Evolutionary conservation across 1,140 invertebrate species (phyloP).

Genomic region (Drosophila bocki): DNA sequence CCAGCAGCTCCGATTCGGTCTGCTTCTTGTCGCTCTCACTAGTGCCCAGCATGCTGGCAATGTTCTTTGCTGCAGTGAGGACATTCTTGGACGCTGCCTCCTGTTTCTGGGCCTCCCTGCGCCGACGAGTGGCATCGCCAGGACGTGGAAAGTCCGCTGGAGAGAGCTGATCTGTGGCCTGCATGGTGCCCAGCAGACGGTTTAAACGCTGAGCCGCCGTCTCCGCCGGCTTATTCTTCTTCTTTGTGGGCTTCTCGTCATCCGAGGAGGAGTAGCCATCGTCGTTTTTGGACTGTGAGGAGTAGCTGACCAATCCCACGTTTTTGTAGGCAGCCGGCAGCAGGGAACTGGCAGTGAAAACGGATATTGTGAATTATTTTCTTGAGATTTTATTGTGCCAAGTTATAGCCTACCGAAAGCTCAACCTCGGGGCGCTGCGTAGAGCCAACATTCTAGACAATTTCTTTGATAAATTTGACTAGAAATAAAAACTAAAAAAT

Average conservation of each 20-base stretch:
- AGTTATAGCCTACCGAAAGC: conserved; percentile 33
- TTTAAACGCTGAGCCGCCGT: conserved; percentile 74
- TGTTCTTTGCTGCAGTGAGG: conserved; percentile 88
- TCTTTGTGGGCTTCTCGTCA: conserved; percentile 64
- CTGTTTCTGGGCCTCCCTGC: conserved; percentile 61
- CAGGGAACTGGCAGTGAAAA: conserved; percentile 34
- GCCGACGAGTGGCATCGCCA: conserved; percentile 64
- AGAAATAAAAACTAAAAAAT: conserved; percentile 47
- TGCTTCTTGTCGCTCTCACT: conserved; percentile 87
- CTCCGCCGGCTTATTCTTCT: conserved; percentile 47
- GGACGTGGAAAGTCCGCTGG: conserved; percentile 62
- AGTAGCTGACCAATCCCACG: conserved; percentile 51
- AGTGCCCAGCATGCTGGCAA: conserved; percentile 89
- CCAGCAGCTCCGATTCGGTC: conserved; percentile 91
- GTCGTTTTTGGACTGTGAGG: conserved; percentile 66
- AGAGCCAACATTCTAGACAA: conserved; percentile 51
- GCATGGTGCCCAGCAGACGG: conserved; percentile 72
- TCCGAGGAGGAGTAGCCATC: conserved; percentile 70
- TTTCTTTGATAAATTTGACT: conserved; percentile 55
- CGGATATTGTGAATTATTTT: neutral
- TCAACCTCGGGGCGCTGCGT: conserved; percentile 39
- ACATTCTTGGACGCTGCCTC: conserved; percentile 67
- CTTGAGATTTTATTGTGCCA: neutral
- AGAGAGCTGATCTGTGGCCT: conserved; percentile 56
- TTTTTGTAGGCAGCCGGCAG: conserved; percentile 64